phyloP scores from a whole-genome alignment of 1,140 invertebrate species.

The Probaryconus sp. region DNA sequence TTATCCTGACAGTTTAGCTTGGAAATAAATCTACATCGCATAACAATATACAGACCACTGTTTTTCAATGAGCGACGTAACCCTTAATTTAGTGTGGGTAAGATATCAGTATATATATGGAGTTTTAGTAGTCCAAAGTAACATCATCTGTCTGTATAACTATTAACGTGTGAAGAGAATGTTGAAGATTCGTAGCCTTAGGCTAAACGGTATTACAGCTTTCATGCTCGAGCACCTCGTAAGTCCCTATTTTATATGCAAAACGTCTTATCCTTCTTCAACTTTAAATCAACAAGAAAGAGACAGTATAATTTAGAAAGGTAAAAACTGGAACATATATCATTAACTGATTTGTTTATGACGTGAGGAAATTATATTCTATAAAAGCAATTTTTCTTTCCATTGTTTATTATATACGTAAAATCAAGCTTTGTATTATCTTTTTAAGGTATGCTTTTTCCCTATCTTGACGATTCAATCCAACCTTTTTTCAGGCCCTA shows the following conservation, averaged over 20 bases:
- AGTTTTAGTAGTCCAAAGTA: slow-evolving; percentile 47
- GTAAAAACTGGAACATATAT: slow-evolving; percentile 30
- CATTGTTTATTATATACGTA: too few species aligned
- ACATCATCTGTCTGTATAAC: slow-evolving; percentile 54
- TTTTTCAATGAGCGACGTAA: slow-evolving; percentile 11
- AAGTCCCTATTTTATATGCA: slow-evolving; percentile 41
- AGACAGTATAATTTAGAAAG: slow-evolving; percentile 17
- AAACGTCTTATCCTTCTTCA: slow-evolving; percentile 18
- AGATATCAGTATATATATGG: too few species aligned
- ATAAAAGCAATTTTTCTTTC: too few species aligned
- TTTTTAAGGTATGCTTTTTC: too few species aligned
- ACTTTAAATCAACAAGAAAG: slow-evolving; percentile 35
- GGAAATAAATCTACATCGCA: too few species aligned
- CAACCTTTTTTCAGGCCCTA: too few species aligned
- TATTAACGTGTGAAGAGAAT: slow-evolving; percentile 55
- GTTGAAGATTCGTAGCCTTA: slow-evolving; percentile 39
- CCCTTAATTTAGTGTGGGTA: slow-evolving; percentile 23
- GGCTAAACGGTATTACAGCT: slow-evolving; percentile 34
- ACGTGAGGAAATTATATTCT: neutral
- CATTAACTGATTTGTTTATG: neutral
- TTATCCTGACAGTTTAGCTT: too few species aligned
- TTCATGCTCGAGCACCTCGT: slow-evolving; percentile 14
- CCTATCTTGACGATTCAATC: too few species aligned
- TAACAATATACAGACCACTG: slow-evolving; percentile 20
- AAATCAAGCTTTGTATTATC: too few species aligned